phyloP scores from a whole-genome alignment of 2,888 invertebrate genomes.

The Brenthis ino region DNA sequence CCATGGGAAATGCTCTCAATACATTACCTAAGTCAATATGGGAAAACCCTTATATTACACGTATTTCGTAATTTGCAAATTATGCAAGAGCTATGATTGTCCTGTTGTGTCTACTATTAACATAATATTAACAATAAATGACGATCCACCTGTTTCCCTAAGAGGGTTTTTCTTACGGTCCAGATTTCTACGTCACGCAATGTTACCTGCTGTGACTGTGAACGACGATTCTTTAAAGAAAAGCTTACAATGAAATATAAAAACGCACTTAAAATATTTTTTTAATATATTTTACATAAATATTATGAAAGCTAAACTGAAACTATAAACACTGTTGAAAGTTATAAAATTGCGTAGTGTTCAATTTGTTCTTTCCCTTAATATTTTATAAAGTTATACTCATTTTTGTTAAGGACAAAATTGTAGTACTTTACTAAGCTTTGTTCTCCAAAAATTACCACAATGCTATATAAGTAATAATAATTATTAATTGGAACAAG shows the following conservation, averaged over 20 bases:
- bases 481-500: too few species aligned
- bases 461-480: too few species aligned
- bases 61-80: slow-evolving; percentile 24
- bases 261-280: not conserved
- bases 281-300: not conserved
- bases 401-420: too few species aligned
- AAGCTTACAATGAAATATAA: slow-evolving; percentile 15
- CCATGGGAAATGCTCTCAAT: not conserved
- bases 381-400: too few species aligned
- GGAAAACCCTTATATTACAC: slow-evolving; percentile 8
- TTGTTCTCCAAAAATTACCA: too few species aligned
- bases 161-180: slow-evolving; percentile 27
- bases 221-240: not conserved
- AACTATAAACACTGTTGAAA: too few species aligned
- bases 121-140: slow-evolving; percentile 17
- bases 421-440: too few species aligned
- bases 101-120: slow-evolving; percentile 22
- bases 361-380: too few species aligned
- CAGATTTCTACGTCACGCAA: slow-evolving; percentile 22
- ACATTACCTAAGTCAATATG: not conserved
- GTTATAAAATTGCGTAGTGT: too few species aligned
- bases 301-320: not conserved
- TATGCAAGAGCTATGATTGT: slow-evolving; percentile 29
- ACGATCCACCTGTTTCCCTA: slow-evolving; percentile 24
- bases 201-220: slow-evolving; percentile 19